Evolutionary conservation across 2,113 vertebrate species (phyloP).

Genomic region (Illadopsis cleaveri): DNA sequence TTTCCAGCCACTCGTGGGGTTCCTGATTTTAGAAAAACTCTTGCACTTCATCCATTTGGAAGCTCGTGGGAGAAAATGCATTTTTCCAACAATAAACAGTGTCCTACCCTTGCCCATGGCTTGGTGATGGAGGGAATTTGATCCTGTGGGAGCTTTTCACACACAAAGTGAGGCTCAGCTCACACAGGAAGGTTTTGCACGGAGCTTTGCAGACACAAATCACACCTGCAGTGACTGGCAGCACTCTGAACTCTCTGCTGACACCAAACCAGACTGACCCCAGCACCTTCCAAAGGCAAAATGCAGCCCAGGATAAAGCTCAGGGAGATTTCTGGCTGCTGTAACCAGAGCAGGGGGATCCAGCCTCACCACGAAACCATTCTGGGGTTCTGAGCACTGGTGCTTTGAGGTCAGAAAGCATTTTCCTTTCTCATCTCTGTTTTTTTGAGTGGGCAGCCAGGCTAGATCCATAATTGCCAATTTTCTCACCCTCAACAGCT

Average conservation of each 20-base stretch:
- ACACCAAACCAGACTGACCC: neutral
- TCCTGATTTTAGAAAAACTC: neutral
- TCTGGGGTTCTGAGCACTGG: neutral
- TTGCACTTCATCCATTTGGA: neutral
- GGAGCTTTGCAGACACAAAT: neutral
- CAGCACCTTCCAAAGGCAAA: neutral
- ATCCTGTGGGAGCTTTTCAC: neutral
- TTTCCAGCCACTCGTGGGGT: accelerated
- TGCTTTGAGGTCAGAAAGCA: neutral
- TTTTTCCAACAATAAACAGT: neutral
- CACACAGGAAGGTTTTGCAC: neutral
- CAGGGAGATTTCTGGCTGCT: neutral
- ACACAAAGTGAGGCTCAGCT: neutral
- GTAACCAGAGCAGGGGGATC: neutral
- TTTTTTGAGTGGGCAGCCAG: neutral
- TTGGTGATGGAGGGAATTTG: neutral
- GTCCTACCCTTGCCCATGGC: neutral
- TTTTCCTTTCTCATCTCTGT: neutral
- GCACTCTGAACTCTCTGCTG: neutral
- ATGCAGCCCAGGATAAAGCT: neutral
- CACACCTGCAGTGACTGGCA: neutral
- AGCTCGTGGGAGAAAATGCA: neutral
- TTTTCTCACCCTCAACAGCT: neutral
- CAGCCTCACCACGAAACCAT: neutral
- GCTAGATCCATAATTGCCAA: neutral